Evolutionary conservation across 2,888 invertebrate species (phyloP), one percentile per base, ranked within the genome.

Genomic region (Tachina lurida): DNA sequence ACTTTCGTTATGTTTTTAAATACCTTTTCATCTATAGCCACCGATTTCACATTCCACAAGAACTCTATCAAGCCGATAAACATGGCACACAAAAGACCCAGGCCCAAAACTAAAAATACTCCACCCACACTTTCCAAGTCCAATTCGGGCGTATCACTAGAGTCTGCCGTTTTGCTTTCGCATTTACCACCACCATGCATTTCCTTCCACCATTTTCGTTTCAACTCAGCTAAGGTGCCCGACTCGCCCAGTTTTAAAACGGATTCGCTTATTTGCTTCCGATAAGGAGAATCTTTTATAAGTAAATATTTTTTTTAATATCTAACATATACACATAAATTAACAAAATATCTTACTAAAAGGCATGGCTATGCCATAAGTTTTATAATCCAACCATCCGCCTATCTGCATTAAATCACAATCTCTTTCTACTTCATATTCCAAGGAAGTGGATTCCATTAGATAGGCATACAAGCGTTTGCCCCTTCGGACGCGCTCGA

Each of bases 401-500:
- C 97, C 97, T 10, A 97, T 95, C 94, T 97, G 96, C 90, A 95
- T 96, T 86, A 98, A 94, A 67, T 97, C 96, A 90, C 98, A 98
- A 89, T 97, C 95, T 85, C 97, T 94, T 92, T 97, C 96, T 87
- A 97, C 94, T 89, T 96, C 96, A 93, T 98, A 99, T 92, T 99
- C 99, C 87, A 99, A 96, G 1, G 96, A 96, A 0, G 98, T 97
- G 9, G 98, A 98, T 93, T 99, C 99, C 97, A 99, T 98, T 63
- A 99, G 94, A 92, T 96, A 99, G 4, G 99, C 99, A 92, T 98
- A 99, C 76, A 94, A 94, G 73, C 96, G 94, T 91, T 96, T 96
- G 58, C 95, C 95, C 92, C 95, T 96, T 74, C 95, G 90, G 0
- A 98, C 98, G 84, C 97, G 94, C 15, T 97, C 96, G 1, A 98